Percentiles rank a stretch among this genome's conserved stretches.
Conservation (phyloP, 2,797 vertebrate genomes). For the Halcyon smyrnensis region DNA sequence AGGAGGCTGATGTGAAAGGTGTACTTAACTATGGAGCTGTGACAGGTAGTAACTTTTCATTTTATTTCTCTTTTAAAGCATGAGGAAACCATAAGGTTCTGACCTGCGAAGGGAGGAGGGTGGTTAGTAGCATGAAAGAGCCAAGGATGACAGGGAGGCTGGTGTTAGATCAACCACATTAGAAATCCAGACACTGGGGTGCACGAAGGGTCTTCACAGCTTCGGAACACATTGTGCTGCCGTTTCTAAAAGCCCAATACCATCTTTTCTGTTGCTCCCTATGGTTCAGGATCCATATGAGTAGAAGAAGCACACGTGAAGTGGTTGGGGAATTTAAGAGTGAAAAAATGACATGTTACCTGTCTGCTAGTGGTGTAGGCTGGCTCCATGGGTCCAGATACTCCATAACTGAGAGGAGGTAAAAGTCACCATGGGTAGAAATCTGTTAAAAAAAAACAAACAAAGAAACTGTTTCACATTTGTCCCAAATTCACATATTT, state of each 20-base stretch:
- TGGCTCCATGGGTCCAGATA: neutral
- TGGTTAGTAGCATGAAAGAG: neutral
- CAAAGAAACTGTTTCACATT: neutral
- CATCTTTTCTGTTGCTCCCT: neutral
- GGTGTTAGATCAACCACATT: too few relatives aligned
- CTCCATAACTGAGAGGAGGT: neutral
- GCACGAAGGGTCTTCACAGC: too few relatives aligned
- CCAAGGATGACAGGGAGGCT: neutral
- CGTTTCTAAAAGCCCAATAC: neutral
- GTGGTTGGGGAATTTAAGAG: neutral
- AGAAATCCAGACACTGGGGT: neutral
- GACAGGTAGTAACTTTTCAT: neutral
- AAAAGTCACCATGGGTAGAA: neutral
- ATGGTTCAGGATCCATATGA: neutral
- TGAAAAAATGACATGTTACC: rapidly evolving
- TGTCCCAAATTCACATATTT: neutral
- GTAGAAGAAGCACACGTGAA: rapidly evolving
- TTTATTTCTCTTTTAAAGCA: neutral
- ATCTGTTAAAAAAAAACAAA: neutral
- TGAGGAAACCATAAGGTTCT: neutral
- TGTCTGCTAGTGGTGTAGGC: neutral
- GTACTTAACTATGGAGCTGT: neutral
- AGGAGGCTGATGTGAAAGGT: neutral
- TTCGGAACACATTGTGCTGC: rapidly evolving
- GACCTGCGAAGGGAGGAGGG: neutral